Base-by-base conservation (phyloP, 2,797 vertebrate genomes). In the Myotis pilosus region DNA sequence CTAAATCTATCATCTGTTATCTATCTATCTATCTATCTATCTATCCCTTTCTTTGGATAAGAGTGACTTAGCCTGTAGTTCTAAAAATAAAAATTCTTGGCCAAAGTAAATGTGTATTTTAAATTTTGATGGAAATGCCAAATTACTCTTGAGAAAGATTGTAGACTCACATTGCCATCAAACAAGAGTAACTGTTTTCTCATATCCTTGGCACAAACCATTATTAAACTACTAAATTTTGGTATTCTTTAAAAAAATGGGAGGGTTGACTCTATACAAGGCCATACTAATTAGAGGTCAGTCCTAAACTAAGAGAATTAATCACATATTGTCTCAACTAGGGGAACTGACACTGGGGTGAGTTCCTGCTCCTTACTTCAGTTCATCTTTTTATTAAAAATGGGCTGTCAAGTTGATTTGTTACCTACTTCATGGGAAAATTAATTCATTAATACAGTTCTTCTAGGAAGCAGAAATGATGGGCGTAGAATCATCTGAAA, bases 171-270 rank as follows among this genome's bases (percentile, higher is more conserved):
- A 64, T 3, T 86, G 19, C 16, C 15, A 79, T 47, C 81, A 94
- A 87, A 83, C 28, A 51, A 55, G n/a, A 96, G 30, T 38, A 20
- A 86, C 12, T 62, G 0, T 92, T 96, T 94, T 57, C 86, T 95
- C 92, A 91, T 49, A 76, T 23, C 5, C 2, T 55, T 79, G 80
- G n/a, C 47, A 94, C 53, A 69, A 95, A 87, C 4, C 28, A 79
- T 90, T 95, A 92, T 71, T 90, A 90, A 78, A 75, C 30, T 62
- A 75, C 15, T 81, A 57, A 64, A 90, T 96, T 93, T 92, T 92
- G 88, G 8, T 49, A 20, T 80, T 88, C 57, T 75, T 93, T 64
- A 89, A 87, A 85, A 74, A 89, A 78, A 81, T 41, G 25, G 25
- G 38, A 88, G 38, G 23, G 38, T 3, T 89, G 17, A 69, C 44